A percentile compares a stretch with the other conserved stretches of the same genome.
These are phyloP conservation scores for Drosophila engyochracea DNA, from an alignment of 2,888 invertebrate genomes.

Conservation along the genomic window DNA sequence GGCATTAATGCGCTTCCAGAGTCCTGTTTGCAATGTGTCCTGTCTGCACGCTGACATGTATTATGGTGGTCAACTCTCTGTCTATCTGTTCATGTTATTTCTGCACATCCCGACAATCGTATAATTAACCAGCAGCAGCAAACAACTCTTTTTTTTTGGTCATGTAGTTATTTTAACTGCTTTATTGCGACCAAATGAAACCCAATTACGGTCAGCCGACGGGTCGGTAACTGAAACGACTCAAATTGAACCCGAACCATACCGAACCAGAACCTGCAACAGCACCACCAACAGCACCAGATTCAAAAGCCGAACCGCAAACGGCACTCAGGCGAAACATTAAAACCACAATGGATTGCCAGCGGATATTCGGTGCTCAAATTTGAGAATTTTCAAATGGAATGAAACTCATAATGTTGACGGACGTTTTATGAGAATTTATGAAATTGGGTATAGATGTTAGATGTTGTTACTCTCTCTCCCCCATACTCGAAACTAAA, in stretches of 20 bases:
- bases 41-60: conserved; percentile 8
- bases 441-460: conserved; percentile 21
- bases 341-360: conserved; percentile 39
- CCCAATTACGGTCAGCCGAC: conserved; percentile 46
- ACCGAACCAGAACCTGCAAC: conserved; percentile 10
- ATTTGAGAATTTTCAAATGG: conserved; percentile 33
- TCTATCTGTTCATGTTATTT: conserved; percentile 30
- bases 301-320: conserved; percentile 22
- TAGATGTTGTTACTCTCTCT: background rate
- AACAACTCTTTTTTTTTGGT: conserved; percentile 34
- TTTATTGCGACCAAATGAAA: conserved; percentile 52
- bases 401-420: conserved; percentile 44
- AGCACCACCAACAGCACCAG: background rate
- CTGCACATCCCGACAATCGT: conserved; percentile 25
- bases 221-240: conserved; percentile 22
- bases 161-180: conserved; percentile 39
- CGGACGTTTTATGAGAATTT: conserved; percentile 46
- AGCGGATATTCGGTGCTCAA: conserved; percentile 32
- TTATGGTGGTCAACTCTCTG: conserved; percentile 15
- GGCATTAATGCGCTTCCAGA: conserved; percentile 56
- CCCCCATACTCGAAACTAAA: background rate
- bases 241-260: conserved; percentile 22
- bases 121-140: conserved; percentile 66
- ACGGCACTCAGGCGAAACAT: conserved; percentile 60
- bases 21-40: conserved; percentile 11